Evolutionary conservation across 2,888 invertebrate genomes (phyloP).

Genomic region (Stenichneumon culpator): DNA sequence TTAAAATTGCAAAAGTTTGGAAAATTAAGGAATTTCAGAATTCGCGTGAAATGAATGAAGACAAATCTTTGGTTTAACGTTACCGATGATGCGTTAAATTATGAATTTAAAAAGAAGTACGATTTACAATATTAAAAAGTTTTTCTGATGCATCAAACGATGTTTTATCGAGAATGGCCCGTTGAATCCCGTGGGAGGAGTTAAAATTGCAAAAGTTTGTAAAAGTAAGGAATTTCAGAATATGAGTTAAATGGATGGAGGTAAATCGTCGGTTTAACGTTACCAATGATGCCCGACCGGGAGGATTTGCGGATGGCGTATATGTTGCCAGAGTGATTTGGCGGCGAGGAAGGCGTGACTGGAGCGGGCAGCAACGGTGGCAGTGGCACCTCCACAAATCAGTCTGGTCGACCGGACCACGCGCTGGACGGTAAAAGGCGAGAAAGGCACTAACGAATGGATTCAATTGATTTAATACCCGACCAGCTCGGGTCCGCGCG

Average conservation of each 20-base stretch:
- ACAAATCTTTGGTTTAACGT: slow-evolving; percentile 31
- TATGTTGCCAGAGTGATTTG: slow-evolving; percentile 33
- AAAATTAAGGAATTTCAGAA: too few species aligned
- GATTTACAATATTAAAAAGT: too few species aligned
- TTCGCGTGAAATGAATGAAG: background rate
- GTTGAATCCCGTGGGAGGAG: background rate
- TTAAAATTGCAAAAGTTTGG: background rate
- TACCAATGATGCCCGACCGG: slow-evolving; percentile 39
- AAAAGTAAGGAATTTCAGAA: too few species aligned
- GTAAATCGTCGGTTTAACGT: slow-evolving; percentile 40
- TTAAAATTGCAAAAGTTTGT: background rate
- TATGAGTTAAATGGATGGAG: slow-evolving; percentile 1
- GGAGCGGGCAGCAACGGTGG: slow-evolving; percentile 20
- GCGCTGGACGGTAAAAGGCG: slow-evolving; percentile 55
- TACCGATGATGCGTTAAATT: slow-evolving; percentile 26
- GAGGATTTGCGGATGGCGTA: slow-evolving; percentile 8
- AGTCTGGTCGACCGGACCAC: slow-evolving; percentile 53
- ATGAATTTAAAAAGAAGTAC: too few species aligned
- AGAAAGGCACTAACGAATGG: slow-evolving; percentile 68
- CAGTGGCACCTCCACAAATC: slow-evolving; percentile 64
- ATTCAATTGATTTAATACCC: slow-evolving; percentile 69
- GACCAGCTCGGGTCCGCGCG: slow-evolving; percentile 26
- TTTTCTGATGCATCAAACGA: too few species aligned
- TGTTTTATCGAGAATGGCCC: background rate
- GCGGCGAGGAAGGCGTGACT: slow-evolving; percentile 58